Evolutionary conservation across 2,113 vertebrate genomes (phyloP), one percentile per base, ranked within the genome.

Genomic region (Xiphophorus hellerii): DNA sequence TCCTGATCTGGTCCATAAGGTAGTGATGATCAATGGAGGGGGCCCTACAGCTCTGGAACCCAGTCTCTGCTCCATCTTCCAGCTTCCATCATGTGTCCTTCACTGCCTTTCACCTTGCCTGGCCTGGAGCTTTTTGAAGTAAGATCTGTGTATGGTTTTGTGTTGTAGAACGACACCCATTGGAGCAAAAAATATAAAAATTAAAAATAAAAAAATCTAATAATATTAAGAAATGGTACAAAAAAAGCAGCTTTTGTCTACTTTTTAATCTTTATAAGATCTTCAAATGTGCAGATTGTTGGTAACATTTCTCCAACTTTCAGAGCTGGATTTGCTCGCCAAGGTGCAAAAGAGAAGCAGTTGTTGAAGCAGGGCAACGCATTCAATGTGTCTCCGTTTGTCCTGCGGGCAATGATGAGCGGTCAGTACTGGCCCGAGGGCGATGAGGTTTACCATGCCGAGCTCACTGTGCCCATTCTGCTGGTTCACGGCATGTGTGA

Each of bases 121-220:
- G 88, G 97, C 97, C 44, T 99, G 98, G 98, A 99, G 97, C 92
- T 99, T 99, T 91, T 96, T 99, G 89, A 99, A 99, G 98, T 99
- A 94, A 95, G 96, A 84, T 3, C 42, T 37, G 1, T 28, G 1
- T 28, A 25, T 25, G 30, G 39, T 11, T 58, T 44, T 14, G 13
- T 22, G 14, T 62, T 42, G 58, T 9, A 30, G 61, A 13, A 67
- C 6, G n/a, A 3, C 33, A 63, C 48, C 20, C 31, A 33, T 33
- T 33, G 31, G 8, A 33, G 6, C 0, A 33, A 33, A 6, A 28
- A 28, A 28, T 28, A 28, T 28, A 35, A 35, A 37, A 37, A 37
- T 2, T 10, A 11, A 37, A 37, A 37, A 37, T 10, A 1, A 31
- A 22, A 9, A 11, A 54, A 62, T 6, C 4, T 20, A 17, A 48